phyloP scores from a whole-genome alignment of 1,140 invertebrate genomes.

The Apis dorsata region DNA sequence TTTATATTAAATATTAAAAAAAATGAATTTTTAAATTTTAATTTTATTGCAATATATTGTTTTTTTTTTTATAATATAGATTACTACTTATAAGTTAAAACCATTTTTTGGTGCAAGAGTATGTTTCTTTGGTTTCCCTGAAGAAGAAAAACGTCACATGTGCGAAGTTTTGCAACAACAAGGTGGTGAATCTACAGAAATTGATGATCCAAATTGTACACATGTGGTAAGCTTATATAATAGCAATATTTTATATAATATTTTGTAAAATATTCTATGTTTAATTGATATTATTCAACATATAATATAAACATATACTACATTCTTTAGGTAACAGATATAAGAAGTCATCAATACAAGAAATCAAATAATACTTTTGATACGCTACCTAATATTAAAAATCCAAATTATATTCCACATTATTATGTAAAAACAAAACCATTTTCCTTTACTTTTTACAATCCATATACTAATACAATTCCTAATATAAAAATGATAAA shows the following conservation, averaged over 20 bases:
- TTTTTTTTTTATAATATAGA: conserved; percentile 52
- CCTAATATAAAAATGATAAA: conserved; percentile 28
- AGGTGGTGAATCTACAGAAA: conserved; percentile 87
- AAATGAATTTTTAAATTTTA: not conserved
- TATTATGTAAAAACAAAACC: conserved; percentile 51
- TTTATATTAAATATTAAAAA: no score
- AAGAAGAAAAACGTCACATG: conserved; percentile 95
- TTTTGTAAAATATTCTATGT: conserved; percentile 12
- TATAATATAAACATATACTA: conserved; percentile 27
- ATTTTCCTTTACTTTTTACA: conserved; percentile 65
- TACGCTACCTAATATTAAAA: conserved; percentile 56
- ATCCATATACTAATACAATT: conserved; percentile 66
- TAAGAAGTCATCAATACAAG: conserved; percentile 66
- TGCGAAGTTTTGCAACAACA: conserved; percentile 91
- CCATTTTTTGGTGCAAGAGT: conserved; percentile 93
- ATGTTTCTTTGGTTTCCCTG: conserved; percentile 93
- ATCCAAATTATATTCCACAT: conserved; percentile 51
- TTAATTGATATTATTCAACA: conserved; percentile 27
- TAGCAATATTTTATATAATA: not conserved
- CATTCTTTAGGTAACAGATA: conserved; percentile 69
- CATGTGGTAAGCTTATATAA: conserved; percentile 90
- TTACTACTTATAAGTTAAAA: conserved; percentile 85
- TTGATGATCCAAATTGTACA: conserved; percentile 90
- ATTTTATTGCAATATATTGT: not conserved
- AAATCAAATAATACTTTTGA: conserved; percentile 64